Conservation (phyloP, 1,140 invertebrate species). For the Zaprionus gabonicus region DNA sequence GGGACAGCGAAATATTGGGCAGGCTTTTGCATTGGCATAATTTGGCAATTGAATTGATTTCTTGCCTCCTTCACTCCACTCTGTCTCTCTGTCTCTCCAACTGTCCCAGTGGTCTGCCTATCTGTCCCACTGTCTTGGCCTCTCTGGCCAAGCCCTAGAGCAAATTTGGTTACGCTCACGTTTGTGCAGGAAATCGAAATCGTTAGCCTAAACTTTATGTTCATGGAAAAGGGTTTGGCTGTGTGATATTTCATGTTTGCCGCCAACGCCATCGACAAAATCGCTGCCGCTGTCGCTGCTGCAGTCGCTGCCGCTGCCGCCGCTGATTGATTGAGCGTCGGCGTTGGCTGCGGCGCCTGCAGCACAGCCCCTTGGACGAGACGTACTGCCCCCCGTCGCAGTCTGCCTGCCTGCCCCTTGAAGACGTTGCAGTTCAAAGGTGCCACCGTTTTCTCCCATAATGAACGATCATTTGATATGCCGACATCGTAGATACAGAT, state of each 20-base stretch:
- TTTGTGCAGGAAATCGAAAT: constrained; percentile 72
- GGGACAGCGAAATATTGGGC: constrained; percentile 73
- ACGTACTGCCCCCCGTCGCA: constrained; percentile 19
- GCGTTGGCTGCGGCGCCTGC: constrained; percentile 42
- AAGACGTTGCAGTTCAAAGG: constrained; percentile 63
- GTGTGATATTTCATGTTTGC: constrained; percentile 81
- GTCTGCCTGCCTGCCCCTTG: not conserved
- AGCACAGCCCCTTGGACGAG: constrained; percentile 49
- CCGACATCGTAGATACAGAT: constrained; percentile 41
- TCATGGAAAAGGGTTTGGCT: constrained; percentile 78
- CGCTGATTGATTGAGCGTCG: constrained; percentile 74
- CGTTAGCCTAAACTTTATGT: constrained; percentile 66
- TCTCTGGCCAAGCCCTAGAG: constrained; percentile 71
- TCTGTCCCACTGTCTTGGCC: not conserved
- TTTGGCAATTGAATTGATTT: constrained; percentile 82
- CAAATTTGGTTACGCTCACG: constrained; percentile 82
- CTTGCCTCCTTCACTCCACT: constrained; percentile 25
- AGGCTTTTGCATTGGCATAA: constrained; percentile 69
- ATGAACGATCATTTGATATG: constrained; percentile 63
- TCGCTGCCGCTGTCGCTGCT: constrained; percentile 29
- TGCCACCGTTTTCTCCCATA: constrained; percentile 62
- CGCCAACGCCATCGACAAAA: constrained; percentile 71
- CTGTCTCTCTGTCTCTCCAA: constrained; percentile 6
- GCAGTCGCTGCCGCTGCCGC: constrained; percentile 40
- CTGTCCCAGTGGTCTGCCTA: not conserved